phyloP scores from a whole-genome alignment of 2,888 invertebrate genomes.

The Pollenia labialis region DNA sequence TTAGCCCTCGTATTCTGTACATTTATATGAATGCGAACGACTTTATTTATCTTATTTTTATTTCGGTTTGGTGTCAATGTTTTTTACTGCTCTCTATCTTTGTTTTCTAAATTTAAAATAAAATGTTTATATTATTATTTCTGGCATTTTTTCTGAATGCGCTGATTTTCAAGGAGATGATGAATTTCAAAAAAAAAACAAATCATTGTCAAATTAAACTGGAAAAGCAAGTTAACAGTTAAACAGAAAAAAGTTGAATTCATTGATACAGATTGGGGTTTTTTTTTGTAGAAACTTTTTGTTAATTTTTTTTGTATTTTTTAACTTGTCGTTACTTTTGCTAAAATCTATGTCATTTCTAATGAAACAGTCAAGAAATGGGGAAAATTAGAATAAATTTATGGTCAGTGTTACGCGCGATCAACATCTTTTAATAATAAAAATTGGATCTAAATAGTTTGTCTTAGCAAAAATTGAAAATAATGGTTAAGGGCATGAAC shows the following conservation, averaged over 20 bases:
- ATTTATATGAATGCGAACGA: not conserved
- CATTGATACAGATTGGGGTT: slow-evolving; percentile 39
- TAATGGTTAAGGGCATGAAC: too few relatives aligned
- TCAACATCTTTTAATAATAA: too few relatives aligned
- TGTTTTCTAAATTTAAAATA: slow-evolving; percentile 42
- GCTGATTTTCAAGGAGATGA: slow-evolving; percentile 44
- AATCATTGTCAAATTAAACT: slow-evolving; percentile 40
- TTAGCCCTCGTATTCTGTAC: not conserved
- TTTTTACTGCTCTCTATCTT: not conserved
- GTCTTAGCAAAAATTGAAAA: too few relatives aligned
- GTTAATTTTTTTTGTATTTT: not conserved
- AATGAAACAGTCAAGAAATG: not conserved
- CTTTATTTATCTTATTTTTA: slow-evolving; percentile 21
- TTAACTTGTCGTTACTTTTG: not conserved
- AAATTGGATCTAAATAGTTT: too few relatives aligned
- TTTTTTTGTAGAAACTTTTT: not conserved
- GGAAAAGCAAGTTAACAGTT: not conserved
- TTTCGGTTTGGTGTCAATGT: slow-evolving; percentile 65
- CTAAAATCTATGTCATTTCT: slow-evolving; percentile 9
- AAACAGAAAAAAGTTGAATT: slow-evolving; percentile 17
- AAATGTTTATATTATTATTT: slow-evolving; percentile 17
- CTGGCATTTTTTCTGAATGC: not conserved
- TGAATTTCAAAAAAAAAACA: slow-evolving; percentile 46
- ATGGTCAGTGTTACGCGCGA: too few relatives aligned
- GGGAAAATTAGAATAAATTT: not conserved